Evolutionary conservation across 2,113 vertebrate genomes (phyloP).

Genomic region (Herpetotheres cachinnans): DNA sequence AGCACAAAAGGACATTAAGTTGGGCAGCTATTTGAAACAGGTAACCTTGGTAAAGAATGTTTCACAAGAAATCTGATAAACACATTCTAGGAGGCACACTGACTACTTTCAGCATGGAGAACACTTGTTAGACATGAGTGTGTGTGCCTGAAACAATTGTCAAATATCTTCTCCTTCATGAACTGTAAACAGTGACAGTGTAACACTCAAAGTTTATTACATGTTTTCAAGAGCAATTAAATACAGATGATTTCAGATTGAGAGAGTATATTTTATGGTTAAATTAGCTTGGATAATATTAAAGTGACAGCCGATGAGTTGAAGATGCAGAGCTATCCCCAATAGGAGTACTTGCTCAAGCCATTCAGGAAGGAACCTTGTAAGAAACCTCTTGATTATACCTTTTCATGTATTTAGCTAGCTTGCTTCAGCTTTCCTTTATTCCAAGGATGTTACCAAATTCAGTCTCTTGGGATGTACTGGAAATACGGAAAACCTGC

Average conservation of each 20-base stretch:
- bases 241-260: not conserved
- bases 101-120: not conserved
- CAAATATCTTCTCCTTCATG: not conserved
- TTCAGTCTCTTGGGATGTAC: not conserved
- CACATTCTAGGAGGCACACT: not conserved
- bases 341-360: not conserved
- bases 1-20: not conserved
- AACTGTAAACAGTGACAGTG: not conserved
- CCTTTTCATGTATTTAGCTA: not conserved
- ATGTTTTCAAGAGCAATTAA: not conserved
- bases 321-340: not conserved
- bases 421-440: not conserved
- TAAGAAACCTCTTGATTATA: not conserved
- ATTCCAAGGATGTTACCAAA: not conserved
- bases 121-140: fast-evolving
- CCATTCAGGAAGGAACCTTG: not conserved
- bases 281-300: not conserved
- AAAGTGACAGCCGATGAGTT: not conserved
- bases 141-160: not conserved
- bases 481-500: not conserved
- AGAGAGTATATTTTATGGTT: not conserved
- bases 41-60: not conserved
- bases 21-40: not conserved
- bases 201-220: not conserved
- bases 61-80: not conserved